Evolutionary conservation across 2,797 vertebrate species (phyloP), one percentile per base, ranked within the genome.

Genomic region (Typhlichthys eigenmanni): DNA sequence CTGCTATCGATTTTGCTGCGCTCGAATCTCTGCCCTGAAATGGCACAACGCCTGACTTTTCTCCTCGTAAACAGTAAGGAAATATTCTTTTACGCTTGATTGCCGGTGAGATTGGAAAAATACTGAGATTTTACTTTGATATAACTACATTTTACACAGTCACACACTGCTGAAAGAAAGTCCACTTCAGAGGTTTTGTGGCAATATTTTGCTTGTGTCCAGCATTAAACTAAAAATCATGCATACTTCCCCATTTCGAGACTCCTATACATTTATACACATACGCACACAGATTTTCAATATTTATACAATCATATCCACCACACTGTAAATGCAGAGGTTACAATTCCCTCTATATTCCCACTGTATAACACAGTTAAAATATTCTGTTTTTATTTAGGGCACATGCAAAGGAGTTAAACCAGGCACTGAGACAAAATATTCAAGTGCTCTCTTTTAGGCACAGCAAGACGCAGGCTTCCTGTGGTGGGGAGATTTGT

Each of bases 1-100:
- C 69, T 81, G 79, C 78, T 85, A 88, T 89, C 80, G 84, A 87
- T 87, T 85, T 58, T 61, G 69, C 8, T 59, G 69, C 78, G 78
- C 80, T 51, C 76, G 74, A 76, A 67, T 74, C 66, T 49, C 58
- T 55, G 67, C 64, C 58, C 69, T 72, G 72, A 70, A 55, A 67
- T 74, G 68, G 70, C 69, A 76, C 58, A 46, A 46, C 78, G 72
- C 67, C 63, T 67, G 47, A 19, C 64, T 79, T 65, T 60, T 43
- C 58, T 43, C 57, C 13, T 34, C 14, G 38, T 13, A 60, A 65
- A 49, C 65, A 75, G 61, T 60, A 71, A 19, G 14, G 2, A 62
- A 13, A 60, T 64, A 71, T 68, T 62, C 38, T 43, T 60, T 68
- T 62, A 38, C 7, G 34, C 34, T 38, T 38, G 7, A 38, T 38